phyloP scores from a whole-genome alignment of 2,113 vertebrate species.

The Callipepla californica region DNA sequence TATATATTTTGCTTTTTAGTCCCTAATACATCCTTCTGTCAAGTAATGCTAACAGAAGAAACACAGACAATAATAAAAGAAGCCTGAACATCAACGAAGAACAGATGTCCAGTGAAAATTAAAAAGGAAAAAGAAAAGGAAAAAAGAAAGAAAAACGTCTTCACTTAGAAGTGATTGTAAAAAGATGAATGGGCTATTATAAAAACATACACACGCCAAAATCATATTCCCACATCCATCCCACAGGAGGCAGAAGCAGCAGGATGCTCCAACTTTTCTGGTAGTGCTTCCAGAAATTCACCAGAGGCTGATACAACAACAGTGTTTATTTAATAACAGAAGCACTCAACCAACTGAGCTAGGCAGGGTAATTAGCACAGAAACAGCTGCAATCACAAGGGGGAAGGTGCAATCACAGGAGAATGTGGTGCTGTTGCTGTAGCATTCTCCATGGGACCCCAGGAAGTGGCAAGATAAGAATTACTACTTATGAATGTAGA shows the following conservation, averaged over 20 bases:
- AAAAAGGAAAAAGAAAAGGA: not conserved
- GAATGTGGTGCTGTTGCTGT: not conserved
- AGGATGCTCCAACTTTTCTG: not conserved
- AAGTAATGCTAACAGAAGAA: not conserved
- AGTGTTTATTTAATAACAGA: slow-evolving; percentile 36
- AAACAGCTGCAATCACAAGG: slow-evolving; percentile 40
- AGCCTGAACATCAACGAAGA: not conserved
- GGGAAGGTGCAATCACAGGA: not conserved
- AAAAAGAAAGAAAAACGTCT: not conserved
- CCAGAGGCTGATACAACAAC: slow-evolving; percentile 12
- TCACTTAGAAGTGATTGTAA: not conserved
- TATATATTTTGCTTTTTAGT: not conserved
- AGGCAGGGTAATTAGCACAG: slow-evolving; percentile 17
- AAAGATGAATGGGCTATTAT: not conserved
- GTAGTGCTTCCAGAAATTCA: not conserved
- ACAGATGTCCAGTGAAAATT: not conserved
- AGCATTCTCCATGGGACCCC: not conserved
- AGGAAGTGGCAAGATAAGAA: not conserved
- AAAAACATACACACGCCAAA: not conserved
- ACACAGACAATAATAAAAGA: not conserved
- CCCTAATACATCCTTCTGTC: not conserved
- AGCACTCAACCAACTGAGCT: not conserved
- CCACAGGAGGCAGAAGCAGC: not conserved
- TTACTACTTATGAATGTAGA: not conserved
- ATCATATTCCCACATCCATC: not conserved